Evolutionary conservation across 2,797 vertebrate species (phyloP).

Genomic region (Molossus molossus): DNA sequence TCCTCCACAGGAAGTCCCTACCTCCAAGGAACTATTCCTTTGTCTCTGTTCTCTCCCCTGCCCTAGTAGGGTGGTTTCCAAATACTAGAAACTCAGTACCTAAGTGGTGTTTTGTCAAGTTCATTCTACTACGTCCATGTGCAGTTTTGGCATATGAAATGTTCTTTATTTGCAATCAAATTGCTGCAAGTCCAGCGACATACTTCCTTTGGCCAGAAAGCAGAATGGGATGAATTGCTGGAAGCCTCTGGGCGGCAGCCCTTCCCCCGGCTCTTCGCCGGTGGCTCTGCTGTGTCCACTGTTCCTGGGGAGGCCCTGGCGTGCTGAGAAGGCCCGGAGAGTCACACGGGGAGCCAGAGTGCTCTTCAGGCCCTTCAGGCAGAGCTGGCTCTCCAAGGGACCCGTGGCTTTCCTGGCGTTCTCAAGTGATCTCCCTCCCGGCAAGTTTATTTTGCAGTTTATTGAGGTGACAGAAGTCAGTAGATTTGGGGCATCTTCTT

Average conservation of each 20-base stretch:
- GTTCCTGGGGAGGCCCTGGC: not conserved
- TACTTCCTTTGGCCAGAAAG: not conserved
- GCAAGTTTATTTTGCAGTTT: slow-evolving; percentile 50
- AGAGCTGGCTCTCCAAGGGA: slow-evolving; percentile 30
- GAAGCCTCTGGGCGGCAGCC: not conserved
- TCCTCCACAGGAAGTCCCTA: not conserved
- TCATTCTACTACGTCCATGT: slow-evolving; percentile 29
- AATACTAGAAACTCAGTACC: not conserved
- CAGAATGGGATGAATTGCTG: not conserved
- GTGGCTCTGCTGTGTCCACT: not conserved
- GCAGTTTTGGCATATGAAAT: slow-evolving; percentile 40
- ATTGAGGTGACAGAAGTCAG: slow-evolving; percentile 19
- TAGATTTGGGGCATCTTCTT: not conserved
- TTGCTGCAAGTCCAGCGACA: not conserved
- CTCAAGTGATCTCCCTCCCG: slow-evolving; percentile 18
- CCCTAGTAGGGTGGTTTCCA: not conserved
- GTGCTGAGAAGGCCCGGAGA: not conserved
- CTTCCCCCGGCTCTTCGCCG: not conserved
- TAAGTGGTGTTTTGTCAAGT: not conserved
- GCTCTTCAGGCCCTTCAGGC: not conserved
- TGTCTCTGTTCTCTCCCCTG: slow-evolving; percentile 11
- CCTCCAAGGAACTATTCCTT: slow-evolving; percentile 30
- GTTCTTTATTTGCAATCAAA: slow-evolving; percentile 31
- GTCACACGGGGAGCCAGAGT: fast-evolving
- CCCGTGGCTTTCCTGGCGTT: not conserved